phyloP scores from a whole-genome alignment of 2,797 vertebrate genomes.

The Coendou prehensilis region DNA sequence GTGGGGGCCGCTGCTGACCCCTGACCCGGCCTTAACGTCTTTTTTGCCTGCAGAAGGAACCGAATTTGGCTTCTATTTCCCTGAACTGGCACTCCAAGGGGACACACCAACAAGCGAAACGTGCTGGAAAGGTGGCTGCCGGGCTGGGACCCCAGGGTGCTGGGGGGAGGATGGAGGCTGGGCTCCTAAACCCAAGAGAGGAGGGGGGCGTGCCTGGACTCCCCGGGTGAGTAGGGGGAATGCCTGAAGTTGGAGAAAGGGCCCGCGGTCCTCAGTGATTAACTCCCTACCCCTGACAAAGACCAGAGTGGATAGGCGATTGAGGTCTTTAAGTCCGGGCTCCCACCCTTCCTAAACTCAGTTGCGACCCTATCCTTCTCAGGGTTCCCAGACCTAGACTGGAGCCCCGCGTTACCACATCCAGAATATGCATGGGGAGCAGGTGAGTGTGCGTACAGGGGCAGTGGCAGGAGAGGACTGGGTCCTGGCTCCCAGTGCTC shows the following conservation, averaged over 20 bases:
- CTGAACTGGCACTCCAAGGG: constrained; percentile 66
- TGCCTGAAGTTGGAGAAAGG: neutral
- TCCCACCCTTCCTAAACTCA: neutral
- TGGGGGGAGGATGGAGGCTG: neutral
- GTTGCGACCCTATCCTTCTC: neutral
- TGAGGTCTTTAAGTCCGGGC: neutral
- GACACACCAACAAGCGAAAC: constrained; percentile 13
- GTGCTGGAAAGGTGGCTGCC: constrained; percentile 70
- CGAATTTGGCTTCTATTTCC: constrained; percentile 73
- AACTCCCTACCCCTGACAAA: neutral
- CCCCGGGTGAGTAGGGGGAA: neutral
- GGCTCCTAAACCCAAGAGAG: too few relatives aligned
- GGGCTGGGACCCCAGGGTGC: neutral
- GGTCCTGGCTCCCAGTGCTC: neutral
- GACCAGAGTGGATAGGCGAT: neutral
- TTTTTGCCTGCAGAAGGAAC: constrained; percentile 70
- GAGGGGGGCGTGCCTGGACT: neutral
- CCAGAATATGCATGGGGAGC: constrained; percentile 52
- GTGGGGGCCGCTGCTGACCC: neutral
- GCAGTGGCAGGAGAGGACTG: neutral
- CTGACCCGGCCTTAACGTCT: neutral
- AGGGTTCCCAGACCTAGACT: constrained; percentile 61
- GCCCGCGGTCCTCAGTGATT: neutral
- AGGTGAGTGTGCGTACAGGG: constrained; percentile 61
- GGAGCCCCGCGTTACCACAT: constrained; percentile 20